These are phyloP conservation scores for Cerceris ruficornis DNA, from an alignment of 2,888 invertebrate genomes.

Conservation along the genomic window DNA sequence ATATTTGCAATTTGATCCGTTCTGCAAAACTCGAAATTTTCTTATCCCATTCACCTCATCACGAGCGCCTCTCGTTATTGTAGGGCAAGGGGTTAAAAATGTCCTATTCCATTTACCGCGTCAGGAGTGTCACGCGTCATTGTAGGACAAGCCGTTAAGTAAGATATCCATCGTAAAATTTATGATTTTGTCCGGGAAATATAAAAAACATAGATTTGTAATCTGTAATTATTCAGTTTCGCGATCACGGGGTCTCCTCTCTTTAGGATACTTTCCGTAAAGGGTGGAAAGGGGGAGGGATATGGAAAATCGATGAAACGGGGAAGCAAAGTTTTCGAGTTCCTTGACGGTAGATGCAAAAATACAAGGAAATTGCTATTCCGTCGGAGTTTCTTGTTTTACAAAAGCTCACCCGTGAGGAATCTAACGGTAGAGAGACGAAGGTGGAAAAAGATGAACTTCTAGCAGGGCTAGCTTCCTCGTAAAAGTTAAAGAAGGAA, in stretches of 20 bases:
- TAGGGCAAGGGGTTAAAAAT: no score
- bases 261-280: neutral
- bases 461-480: constrained; percentile 24
- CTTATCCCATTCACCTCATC: no score
- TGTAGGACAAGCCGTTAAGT: no score
- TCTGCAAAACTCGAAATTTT: no score
- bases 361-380: constrained; percentile 3
- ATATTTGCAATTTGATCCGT: no score
- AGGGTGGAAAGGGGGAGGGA: neutral
- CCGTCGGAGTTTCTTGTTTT: constrained; percentile 11
- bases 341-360: neutral
- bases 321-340: constrained; percentile 9
- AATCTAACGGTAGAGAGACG: neutral
- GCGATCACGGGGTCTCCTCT: neutral
- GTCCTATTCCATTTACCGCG: no score
- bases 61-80: no score
- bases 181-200: no score
- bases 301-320: neutral
- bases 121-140: no score
- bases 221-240: no score
- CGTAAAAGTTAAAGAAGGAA: constrained; percentile 69
- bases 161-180: no score
- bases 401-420: constrained; percentile 6
- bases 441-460: constrained; percentile 16
- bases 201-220: no score